Evolutionary conservation across 1,140 invertebrate species (phyloP), one percentile per base, ranked within the genome.

Genomic region (Tribolium castaneum): DNA sequence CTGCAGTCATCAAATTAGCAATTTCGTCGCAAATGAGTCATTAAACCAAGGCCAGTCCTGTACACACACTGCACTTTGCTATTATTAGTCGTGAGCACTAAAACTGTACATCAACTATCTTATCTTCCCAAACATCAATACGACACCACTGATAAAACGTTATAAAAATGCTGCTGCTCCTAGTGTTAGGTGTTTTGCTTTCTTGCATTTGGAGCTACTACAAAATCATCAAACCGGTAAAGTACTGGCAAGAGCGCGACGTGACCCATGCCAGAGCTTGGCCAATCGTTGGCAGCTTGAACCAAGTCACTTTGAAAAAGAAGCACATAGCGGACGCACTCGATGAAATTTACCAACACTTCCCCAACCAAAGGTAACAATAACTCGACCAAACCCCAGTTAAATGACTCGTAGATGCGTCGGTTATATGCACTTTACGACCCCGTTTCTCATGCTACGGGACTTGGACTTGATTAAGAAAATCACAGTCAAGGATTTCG

Each of bases 371-470:
- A 59, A 78, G 76, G 78, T 80, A 73, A 30, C 19, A 49, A 22
- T 5, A 62, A 25, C 50, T 25, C 45, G 4, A 34, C 7, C 12
- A 5, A 2, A 19, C 19, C 14, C 12, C 10, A 25, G 59, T 62
- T n/a, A n/a, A 39, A 75, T 74, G 13, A 16, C 10, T 72, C 56
- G 9, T 13, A 90, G 89, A 78, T 85, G 90, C 72, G 82, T 88
- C 0, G 90, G 87, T 0, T 83, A 87, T 19, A 90, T 85, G 35
- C 87, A 90, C 56, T 87, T 91, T 10, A 25, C 85, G 0, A 86
- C 82, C 1, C 90, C 91, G 0, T 77, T 86, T 1, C 77, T 92
- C 3, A 73, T 92, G n/a, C 78, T 93, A 0, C 87, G 88, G 34
- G 91, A 92, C 81, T 88, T 88, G 0, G 90, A 92, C n/a, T 16